Evolutionary conservation across 2,797 vertebrate genomes (phyloP).

Genomic region (Dipus sagitta): DNA sequence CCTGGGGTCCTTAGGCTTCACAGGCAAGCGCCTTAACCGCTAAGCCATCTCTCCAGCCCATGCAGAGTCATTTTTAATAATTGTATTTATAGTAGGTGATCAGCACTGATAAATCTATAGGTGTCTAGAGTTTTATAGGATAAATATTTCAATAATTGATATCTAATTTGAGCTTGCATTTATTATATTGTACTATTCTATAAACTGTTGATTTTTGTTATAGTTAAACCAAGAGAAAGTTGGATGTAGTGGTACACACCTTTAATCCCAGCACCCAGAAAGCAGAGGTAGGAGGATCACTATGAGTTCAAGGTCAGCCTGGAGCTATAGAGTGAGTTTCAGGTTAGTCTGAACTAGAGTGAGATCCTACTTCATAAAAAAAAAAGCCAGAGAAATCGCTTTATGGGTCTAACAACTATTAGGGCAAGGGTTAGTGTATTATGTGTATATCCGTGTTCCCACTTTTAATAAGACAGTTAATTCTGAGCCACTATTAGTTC

Average conservation of each 20-base stretch:
- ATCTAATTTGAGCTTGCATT: constrained; percentile 9
- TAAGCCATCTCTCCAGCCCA: no score
- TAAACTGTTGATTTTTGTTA: constrained; percentile 13
- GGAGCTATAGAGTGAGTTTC: no score
- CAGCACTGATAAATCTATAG: no score
- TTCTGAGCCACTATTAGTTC: constrained; percentile 4
- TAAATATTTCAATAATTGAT: constrained; percentile 26
- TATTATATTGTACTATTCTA: neutral
- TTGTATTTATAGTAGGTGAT: no score
- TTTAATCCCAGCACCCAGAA: no score
- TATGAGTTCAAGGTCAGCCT: no score
- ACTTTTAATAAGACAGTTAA: constrained; percentile 7
- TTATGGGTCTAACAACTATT: constrained; percentile 19
- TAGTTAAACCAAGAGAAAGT: neutral
- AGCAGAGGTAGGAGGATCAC: no score
- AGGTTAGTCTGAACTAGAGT: no score
- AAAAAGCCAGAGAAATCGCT: neutral
- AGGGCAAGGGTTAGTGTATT: neutral
- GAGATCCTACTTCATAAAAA: no score
- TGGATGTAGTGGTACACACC: no score
- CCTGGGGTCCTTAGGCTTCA: no score
- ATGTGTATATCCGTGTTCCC: neutral
- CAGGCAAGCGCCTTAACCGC: no score
- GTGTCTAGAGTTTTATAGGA: neutral
- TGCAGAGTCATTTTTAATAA: constrained; percentile 10